These are phyloP conservation scores for Timema cristinae DNA, from an alignment of 2,888 invertebrate species.

Conservation along the genomic window DNA sequence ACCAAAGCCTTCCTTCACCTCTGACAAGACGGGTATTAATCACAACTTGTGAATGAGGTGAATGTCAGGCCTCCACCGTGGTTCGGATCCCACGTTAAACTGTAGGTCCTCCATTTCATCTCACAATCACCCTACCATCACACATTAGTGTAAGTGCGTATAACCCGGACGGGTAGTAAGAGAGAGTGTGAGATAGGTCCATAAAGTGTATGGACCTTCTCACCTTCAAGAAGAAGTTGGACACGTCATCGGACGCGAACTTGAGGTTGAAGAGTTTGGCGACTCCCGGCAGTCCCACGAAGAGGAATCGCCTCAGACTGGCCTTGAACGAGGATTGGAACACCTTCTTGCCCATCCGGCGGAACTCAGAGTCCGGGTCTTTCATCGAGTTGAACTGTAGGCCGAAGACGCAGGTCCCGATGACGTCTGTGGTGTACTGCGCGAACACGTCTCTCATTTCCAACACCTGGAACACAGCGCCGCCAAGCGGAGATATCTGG, in stretches of 20 bases:
- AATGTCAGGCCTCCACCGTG: too few relatives aligned
- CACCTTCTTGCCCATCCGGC: constrained; percentile 41
- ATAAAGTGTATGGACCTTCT: not conserved
- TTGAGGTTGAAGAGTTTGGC: constrained; percentile 1
- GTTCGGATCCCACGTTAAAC: too few relatives aligned
- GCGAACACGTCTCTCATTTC: not conserved
- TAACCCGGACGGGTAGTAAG: too few relatives aligned
- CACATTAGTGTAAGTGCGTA: too few relatives aligned
- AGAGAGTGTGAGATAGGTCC: too few relatives aligned
- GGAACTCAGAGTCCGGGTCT: constrained; percentile 54
- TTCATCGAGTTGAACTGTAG: constrained; percentile 57
- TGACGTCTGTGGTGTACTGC: constrained; percentile 56
- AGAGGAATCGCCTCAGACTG: constrained; percentile 8
- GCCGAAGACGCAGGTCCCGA: constrained; percentile 59
- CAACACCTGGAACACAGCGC: too few relatives aligned
- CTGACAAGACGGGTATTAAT: too few relatives aligned
- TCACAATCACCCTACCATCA: too few relatives aligned
- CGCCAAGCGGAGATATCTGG: too few relatives aligned
- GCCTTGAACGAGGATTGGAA: not conserved
- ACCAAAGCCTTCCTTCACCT: too few relatives aligned
- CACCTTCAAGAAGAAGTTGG: constrained; percentile 12
- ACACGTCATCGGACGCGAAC: constrained; percentile 12
- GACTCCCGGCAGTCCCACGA: not conserved
- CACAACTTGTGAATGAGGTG: too few relatives aligned
- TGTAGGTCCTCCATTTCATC: too few relatives aligned